A percentile compares a stretch with the other conserved stretches of the same genome.
Conservation (phyloP, 2,797 vertebrate species). For the Nyctibius grandis region DNA sequence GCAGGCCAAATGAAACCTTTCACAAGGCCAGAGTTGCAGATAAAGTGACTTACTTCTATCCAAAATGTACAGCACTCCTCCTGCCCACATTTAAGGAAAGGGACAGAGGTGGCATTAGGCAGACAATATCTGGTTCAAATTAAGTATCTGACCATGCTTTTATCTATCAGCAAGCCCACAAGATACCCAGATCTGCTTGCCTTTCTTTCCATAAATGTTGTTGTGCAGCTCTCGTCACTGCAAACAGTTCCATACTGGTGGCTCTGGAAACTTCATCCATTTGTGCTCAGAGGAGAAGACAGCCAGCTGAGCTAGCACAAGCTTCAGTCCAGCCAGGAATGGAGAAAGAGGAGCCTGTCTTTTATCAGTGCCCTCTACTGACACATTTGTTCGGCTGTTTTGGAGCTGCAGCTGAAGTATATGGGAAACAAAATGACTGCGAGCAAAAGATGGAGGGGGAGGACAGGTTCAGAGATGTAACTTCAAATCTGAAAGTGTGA, state of each 20-base stretch:
- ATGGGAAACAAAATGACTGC: background rate
- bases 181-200: background rate
- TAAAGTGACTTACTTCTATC: background rate
- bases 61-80: background rate
- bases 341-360: background rate
- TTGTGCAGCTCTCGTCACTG: background rate
- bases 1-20: background rate
- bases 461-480: background rate
- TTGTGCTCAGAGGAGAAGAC: background rate
- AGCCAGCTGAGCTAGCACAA: background rate
- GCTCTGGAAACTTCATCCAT: background rate
- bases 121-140: background rate
- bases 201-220: background rate
- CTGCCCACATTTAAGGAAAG: background rate
- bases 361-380: background rate
- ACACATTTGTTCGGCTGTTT: background rate
- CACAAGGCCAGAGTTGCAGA: background rate
- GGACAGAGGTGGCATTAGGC: background rate
- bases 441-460: background rate
- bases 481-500: background rate
- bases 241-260: background rate
- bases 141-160: background rate
- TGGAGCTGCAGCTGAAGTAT: background rate
- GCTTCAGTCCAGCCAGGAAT: background rate
- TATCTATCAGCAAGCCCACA: background rate